Conservation (phyloP, 2,888 invertebrate species). For the Temnothorax unifasciatus region DNA sequence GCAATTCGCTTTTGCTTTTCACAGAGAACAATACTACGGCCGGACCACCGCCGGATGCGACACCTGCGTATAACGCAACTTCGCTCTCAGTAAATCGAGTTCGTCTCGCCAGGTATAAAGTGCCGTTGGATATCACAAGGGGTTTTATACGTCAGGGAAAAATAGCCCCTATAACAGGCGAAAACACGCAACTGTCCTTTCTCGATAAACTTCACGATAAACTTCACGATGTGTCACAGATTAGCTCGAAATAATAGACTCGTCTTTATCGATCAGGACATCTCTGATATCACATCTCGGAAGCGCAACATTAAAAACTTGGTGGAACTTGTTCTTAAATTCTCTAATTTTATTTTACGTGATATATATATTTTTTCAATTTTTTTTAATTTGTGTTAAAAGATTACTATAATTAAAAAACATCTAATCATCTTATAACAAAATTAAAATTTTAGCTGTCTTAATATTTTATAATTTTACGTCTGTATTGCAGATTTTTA, state of each 20-base stretch:
- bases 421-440: not conserved
- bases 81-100: constrained; percentile 61
- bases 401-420: not conserved
- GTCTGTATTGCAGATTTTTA: not conserved
- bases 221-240: not conserved
- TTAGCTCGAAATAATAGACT: not conserved
- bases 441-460: not conserved
- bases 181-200: not conserved
- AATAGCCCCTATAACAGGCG: not conserved
- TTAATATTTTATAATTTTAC: not conserved
- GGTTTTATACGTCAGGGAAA: not conserved
- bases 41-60: constrained; percentile 53
- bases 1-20: constrained; percentile 62
- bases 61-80: constrained; percentile 66
- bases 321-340: not conserved
- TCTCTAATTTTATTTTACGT: not conserved
- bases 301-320: not conserved
- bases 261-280: not conserved
- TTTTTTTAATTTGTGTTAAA: not conserved
- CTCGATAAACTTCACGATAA: not conserved
- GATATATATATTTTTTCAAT: not conserved
- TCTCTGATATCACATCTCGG: not conserved
- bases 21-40: constrained; percentile 58
- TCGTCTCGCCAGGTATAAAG: constrained; percentile 62
- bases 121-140: constrained; percentile 40